These are phyloP conservation scores for Achroia grisella DNA, from an alignment of 1,140 invertebrate genomes.

Conservation along the genomic window DNA sequence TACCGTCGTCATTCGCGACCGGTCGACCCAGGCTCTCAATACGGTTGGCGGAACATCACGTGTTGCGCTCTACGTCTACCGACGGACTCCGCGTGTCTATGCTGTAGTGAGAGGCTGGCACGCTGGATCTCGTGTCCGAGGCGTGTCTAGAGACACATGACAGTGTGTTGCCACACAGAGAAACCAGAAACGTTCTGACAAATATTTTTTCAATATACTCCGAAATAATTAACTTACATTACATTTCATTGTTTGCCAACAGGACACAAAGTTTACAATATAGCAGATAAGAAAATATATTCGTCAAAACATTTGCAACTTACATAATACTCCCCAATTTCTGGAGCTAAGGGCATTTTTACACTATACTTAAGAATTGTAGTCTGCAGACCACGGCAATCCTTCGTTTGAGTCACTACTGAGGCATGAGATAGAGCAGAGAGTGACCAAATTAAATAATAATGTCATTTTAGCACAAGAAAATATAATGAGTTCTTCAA, in stretches of 20 bases:
- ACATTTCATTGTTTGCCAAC: constrained; percentile 14
- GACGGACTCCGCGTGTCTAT: constrained; percentile 9
- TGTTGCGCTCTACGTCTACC: constrained; percentile 16
- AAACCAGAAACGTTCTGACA: constrained; percentile 12
- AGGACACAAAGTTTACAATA: background rate
- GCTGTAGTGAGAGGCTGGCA: constrained; percentile 13
- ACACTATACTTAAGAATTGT: constrained; percentile 5
- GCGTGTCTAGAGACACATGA: constrained; percentile 15
- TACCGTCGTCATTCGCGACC: constrained; percentile 48
- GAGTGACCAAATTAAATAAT: constrained; percentile 1
- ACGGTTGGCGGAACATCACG: background rate
- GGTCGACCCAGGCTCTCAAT: constrained; percentile 24
- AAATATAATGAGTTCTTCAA: too few species aligned
- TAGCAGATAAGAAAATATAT: constrained; percentile 8
- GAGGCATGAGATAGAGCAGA: constrained; percentile 2
- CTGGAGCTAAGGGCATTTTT: background rate
- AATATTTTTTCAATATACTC: background rate
- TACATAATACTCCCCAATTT: constrained; percentile 16
- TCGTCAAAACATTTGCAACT: constrained; percentile 32
- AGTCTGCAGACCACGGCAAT: constrained; percentile 7
- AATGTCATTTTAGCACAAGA: too few species aligned
- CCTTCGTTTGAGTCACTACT: constrained; percentile 4
- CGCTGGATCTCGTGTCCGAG: constrained; percentile 3
- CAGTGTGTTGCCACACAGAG: constrained; percentile 5
- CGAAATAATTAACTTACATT: background rate